Evolutionary conservation across 2,113 vertebrate species (phyloP), one percentile per base, ranked within the genome.

Genomic region (Hippocampus zosterae): DNA sequence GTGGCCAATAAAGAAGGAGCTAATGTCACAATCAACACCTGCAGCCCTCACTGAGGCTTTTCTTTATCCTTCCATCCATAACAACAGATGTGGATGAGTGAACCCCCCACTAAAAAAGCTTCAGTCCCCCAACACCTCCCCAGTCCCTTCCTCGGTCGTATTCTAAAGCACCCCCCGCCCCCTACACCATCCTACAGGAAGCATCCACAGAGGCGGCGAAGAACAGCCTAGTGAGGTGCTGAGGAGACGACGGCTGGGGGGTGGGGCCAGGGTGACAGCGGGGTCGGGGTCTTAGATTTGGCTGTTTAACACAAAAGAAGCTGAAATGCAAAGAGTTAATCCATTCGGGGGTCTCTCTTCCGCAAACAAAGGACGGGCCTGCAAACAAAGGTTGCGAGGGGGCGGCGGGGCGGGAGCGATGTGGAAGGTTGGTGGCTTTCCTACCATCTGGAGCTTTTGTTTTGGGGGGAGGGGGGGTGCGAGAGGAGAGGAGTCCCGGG

Each of bases 391-490:
- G 90, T 89, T 91, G 86, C 77, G 83, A 81, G 85, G 88, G 79
- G 85, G 79, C 52, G 74, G 67, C 55, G 57, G 80, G 77, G 84
- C 82, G 77, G 81, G 87, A 85, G 89, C 83, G 85, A 83, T 65
- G 76, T 74, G 84, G 85, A 83, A 85, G 85, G 74, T 83, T 85
- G 88, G 82, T 86, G 85, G 85, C 88, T 90, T 88, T 91, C 84
- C 83, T 85, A 90, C 91, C 92, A 92, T 92, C 92, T 93, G 91
- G 92, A 91, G 86, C 89, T 90, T 92, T 92, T 92, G 90, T 92
- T 90, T 91, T 84, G 87, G 85, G 79, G 33, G 77, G 74, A 83
- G 85, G 82, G 65, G 85, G 82, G 65, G 76, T 65, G 19, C 40
- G 57, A 11, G 62, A 42, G 40, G 40, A 65, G 61, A 41, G 23